Percentiles rank a stretch among this genome's conserved stretches.
These are phyloP conservation scores for Synergus itoensis DNA, from an alignment of 2,888 invertebrate species.

Conservation along the genomic window DNA sequence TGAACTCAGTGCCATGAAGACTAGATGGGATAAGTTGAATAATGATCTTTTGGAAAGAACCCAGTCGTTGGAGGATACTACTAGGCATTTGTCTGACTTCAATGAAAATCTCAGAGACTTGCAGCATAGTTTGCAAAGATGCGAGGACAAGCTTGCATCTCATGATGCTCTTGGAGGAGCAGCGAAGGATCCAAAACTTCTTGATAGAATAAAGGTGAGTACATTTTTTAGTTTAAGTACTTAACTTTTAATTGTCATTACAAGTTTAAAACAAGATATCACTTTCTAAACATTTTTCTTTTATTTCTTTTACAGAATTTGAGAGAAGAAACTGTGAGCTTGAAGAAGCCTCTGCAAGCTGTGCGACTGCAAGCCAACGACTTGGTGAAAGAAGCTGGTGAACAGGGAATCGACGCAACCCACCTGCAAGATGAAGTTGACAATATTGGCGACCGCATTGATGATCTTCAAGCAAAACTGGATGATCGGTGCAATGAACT, in stretches of 20 bases:
- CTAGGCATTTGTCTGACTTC: constrained; percentile 90
- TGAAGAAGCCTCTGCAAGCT: constrained; percentile 86
- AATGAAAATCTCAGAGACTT: constrained; percentile 91
- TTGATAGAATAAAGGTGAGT: constrained; percentile 89
- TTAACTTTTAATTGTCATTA: background rate
- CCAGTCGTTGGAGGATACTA: constrained; percentile 90
- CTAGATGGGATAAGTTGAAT: constrained; percentile 94
- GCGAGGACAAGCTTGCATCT: constrained; percentile 90
- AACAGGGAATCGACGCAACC: constrained; percentile 87
- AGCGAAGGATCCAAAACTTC: constrained; percentile 89
- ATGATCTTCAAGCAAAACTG: constrained; percentile 87
- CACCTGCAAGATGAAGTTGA: constrained; percentile 89
- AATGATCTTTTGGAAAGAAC: constrained; percentile 88
- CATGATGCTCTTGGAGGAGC: constrained; percentile 87
- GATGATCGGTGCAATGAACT: constrained; percentile 89
- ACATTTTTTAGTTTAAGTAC: background rate
- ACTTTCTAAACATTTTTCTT: background rate
- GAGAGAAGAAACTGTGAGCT: constrained; percentile 88
- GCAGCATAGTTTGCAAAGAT: constrained; percentile 90
- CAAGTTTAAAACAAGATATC: background rate
- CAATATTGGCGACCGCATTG: constrained; percentile 86
- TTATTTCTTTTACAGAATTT: constrained; percentile 77
- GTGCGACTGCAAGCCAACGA: constrained; percentile 87
- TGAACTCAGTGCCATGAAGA: constrained; percentile 89
- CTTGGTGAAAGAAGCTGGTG: constrained; percentile 87